Base-by-base conservation (phyloP, 2,113 vertebrate genomes). In the Chloropsis cyanopogon region DNA sequence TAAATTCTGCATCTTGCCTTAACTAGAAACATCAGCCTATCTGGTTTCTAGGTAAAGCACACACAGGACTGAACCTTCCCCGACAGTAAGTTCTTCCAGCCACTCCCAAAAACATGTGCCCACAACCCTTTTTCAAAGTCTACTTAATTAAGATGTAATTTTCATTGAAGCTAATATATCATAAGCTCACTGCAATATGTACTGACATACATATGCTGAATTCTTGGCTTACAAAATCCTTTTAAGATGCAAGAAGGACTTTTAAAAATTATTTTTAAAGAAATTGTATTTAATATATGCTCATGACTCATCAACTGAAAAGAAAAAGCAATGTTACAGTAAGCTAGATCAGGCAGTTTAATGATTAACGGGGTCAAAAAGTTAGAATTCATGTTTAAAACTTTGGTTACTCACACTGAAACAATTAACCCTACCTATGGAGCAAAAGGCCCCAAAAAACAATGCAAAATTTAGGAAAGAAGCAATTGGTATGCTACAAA, bases 1-100 rank as follows among this genome's bases (percentile, higher is more conserved):
- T 82, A 90, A 82, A 82, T 94, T 92, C 59, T 47, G 22, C 81
- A 65, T 88, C 81, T 83, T 78, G 81, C 44, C 93, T 92, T 95
- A 96, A 97, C 68, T 44, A 94, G 95, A 96, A 97, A 91, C 71
- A 96, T 63, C 56, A 70, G 79, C 47, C 75, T 91, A 77, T 84
- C 88, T 91, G 54, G 54, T 94, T 95, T 93, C 66, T 90, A 95
- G 94, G 93, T 92, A 93, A 42, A 90, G 47, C 2, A 2, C 59
- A 90, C 56, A 80, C 25, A 73, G 57, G 70, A 60, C 52, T 88
- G 93, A 96, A 91, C 72, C 82, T 82, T 94, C 39, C 64, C 82
- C 66, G 86, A 64, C 63, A 93, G 29, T 64, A 81, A 88, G 9
- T 79, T 96, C 88, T 89, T 88, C 80, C 85, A 95, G 90, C 70